Evolutionary conservation across 2,797 vertebrate species (phyloP), one percentile per base, ranked within the genome.

Genomic region (Sebastes nivosus): DNA sequence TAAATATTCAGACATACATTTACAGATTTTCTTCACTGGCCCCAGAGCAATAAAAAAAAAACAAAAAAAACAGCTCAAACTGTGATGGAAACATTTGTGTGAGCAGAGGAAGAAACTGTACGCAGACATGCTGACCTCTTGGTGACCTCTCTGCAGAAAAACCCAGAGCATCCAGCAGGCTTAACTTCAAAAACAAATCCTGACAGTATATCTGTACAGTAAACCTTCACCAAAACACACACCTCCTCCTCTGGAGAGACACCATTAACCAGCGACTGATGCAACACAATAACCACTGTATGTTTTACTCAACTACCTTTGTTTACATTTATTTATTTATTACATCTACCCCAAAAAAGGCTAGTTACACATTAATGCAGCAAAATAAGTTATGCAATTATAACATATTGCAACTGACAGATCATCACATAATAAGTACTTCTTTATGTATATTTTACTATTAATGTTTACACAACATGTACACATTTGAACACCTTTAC

Each of bases 51-150:
- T 5, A 14, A 14, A 4, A 5, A 42, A 50, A 54, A 11, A 20
- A 54, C 9, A n/a, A 64, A 6, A 5, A 55, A 0, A 22, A 11
- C 2, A 72, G 42, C 57, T 72, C 8, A 32, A 58, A 42, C 4
- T 61, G 75, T 2, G 67, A 42, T 5, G 36, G 50, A 63, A 72
- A 80, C 38, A 30, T 72, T 34, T n/a, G 60, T 38, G 36, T 14
- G 5, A 24, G 73, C 42, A 57, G 79, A 64, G 29, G 57, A 77
- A 59, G 46, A 30, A 63, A 30, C 10, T 67, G 61, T 2, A 12
- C 2, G 65, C 58, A 87, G 88, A 93, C 93, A 83, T 63, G 83
- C 88, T 95, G 95, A 95, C 95, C 95, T 93, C 87, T 78, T 42
- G 16, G 54, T 96, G 95, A 96, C 95, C 61, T 90, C 90, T 86